Evolutionary conservation across 1,140 invertebrate species (phyloP).

Genomic region (Temnothorax curvispinosus): DNA sequence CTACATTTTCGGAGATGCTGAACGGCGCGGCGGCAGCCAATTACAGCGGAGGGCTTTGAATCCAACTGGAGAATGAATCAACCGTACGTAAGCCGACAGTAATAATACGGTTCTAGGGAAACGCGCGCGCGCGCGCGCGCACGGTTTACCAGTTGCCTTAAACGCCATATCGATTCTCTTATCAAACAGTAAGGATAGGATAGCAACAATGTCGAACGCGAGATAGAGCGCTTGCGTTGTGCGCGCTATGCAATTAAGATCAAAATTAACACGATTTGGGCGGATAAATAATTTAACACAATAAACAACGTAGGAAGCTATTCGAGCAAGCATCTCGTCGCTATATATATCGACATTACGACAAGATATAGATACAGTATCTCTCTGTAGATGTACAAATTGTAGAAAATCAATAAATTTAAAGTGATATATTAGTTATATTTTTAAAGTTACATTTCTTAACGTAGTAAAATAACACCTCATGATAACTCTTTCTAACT

Average conservation of each 20-base stretch:
- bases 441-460: neutral
- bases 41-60: slow-evolving; percentile 54
- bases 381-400: neutral
- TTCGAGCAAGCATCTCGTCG: neutral
- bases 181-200: neutral
- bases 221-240: neutral
- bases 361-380: neutral
- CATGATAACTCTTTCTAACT: neutral
- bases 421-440: neutral
- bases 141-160: neutral
- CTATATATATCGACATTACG: neutral
- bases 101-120: slow-evolving; percentile 26
- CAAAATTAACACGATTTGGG: neutral
- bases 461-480: neutral
- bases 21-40: slow-evolving; percentile 37
- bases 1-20: slow-evolving; percentile 44
- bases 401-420: neutral
- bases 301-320: slow-evolving; percentile 1
- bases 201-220: neutral
- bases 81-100: slow-evolving; percentile 29
- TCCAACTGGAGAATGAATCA: slow-evolving; percentile 39
- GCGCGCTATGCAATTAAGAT: neutral
- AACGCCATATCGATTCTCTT: neutral
- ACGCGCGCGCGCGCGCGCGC: neutral
- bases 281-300: slow-evolving; percentile 11